Conservation (phyloP, 2,888 invertebrate species). For the Holacanthella duospinosa region DNA sequence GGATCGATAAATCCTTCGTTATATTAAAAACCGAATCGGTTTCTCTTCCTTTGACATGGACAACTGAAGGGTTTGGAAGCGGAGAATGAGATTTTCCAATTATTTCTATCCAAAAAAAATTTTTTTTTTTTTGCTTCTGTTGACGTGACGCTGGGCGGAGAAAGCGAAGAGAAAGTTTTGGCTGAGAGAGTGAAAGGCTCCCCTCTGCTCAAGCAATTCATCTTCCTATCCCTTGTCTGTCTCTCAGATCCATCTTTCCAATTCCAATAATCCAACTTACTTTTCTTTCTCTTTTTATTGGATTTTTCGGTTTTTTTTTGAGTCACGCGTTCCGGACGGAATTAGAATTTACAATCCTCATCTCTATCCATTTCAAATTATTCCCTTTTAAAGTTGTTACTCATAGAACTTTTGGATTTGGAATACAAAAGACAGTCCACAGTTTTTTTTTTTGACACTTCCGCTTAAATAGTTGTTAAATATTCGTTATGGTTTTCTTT, state of each 20-base stretch:
- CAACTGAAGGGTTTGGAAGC: not conserved
- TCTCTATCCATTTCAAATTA: not conserved
- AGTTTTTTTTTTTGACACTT: not conserved
- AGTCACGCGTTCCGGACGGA: not conserved
- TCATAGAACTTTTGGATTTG: not conserved
- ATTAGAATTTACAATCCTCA: not conserved
- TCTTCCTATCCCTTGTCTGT: conserved; percentile 4
- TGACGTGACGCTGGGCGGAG: conserved; percentile 28
- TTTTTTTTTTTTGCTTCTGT: conserved; percentile 17
- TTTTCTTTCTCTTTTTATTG: not conserved
- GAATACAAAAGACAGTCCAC: not conserved
- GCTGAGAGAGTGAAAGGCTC: not conserved
- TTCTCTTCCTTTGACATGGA: not conserved
- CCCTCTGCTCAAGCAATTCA: conserved; percentile 1
- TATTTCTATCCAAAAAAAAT: conserved; percentile 34
- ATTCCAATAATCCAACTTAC: conserved; percentile 2
- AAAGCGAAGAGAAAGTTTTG: conserved; percentile 14
- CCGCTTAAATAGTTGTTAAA: not conserved
- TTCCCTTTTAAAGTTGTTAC: not conserved
- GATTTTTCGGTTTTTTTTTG: not conserved
- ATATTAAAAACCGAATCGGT: conserved; percentile 1
- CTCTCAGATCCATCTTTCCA: conserved; percentile 3
- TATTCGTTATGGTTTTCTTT: conserved; percentile 14
- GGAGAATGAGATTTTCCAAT: conserved; percentile 38
- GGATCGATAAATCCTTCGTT: conserved; percentile 4